Base-by-base conservation (phyloP, 2,888 invertebrate species). In the Cepaea hortensis region DNA sequence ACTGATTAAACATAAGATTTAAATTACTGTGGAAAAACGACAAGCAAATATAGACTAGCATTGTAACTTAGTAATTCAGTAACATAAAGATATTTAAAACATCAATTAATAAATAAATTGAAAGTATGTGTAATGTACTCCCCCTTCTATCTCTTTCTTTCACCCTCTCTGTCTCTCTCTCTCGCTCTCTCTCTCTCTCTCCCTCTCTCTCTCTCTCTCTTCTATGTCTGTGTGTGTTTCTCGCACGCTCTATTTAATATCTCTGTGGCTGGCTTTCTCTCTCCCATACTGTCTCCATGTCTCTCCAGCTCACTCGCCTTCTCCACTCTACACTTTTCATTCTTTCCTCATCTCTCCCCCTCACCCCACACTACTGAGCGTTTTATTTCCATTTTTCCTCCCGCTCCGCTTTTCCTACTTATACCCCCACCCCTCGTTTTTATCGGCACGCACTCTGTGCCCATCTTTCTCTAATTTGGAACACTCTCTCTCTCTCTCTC, bases 141-240 rank as follows among this genome's bases (percentile, higher is more conserved):
- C 11, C 55, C 11, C 55, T 55, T 11, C 11, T 55, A 9, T 55
- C 55, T 55, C 55, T 55, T 11, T 55, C 55, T 55, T 11, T 55
- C 55, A 9, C 55, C 11, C 55, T 55, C 11, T 55, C 55, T 55
- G 7, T 55, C 73, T 73, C 55, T 50, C 73, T 73, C 50, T 46
- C 48, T 50, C 6, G 3, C 20, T 73, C 15, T 72, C 55, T 72
- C 18, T 46, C 50, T 81, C 75, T 75, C 76, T 75, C 55, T 72
- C 65, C 75, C 81, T 76, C 75, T 75, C 85, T 46, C 46, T 85
- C 73, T 35, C 70, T 76, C 70, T n/a, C 62, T 62, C 70, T 3
- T 68, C 50, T n/a, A 15, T 85, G 72, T 73, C 18, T 84, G 77
- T 83, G 20, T 70, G 35, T 70, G 15, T 70, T 46, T 46, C 46